Conservation (phyloP, 1,140 invertebrate genomes). For the Trachymyrmex septentrionalis region DNA sequence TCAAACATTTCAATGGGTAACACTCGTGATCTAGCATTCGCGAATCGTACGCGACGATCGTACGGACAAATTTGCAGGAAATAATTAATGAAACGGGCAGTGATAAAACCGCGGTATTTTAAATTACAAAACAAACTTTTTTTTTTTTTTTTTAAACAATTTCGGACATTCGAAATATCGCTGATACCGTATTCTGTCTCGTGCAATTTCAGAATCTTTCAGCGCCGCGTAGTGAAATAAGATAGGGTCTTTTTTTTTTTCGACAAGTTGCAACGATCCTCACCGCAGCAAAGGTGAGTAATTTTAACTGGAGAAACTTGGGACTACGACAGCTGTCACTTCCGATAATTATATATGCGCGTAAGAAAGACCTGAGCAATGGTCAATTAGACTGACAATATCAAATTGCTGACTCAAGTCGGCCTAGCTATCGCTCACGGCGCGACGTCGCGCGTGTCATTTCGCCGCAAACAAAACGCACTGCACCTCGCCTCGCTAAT, state of each 20-base stretch:
- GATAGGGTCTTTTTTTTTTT: too few species aligned
- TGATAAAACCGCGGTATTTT: not conserved
- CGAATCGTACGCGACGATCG: not conserved
- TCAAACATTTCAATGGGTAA: not conserved
- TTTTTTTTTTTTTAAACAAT: not conserved
- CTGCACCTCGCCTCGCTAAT: slow-evolving; percentile 16
- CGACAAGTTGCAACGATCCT: not conserved
- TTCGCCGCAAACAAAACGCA: slow-evolving; percentile 17
- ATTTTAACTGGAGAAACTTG: slow-evolving; percentile 10
- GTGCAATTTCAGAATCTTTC: not conserved
- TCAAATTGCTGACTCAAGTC: slow-evolving; percentile 21
- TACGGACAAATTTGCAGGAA: not conserved
- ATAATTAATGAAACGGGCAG: slow-evolving; percentile 1
- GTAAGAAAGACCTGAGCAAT: not conserved
- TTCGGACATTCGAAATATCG: not conserved
- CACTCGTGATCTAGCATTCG: not conserved
- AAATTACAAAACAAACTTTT: not conserved
- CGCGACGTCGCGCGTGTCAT: not conserved
- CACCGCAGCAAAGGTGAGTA: not conserved
- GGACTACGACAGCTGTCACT: slow-evolving; percentile 32
- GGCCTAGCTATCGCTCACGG: not conserved
- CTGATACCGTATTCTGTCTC: not conserved
- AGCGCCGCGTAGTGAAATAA: not conserved
- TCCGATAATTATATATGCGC: not conserved
- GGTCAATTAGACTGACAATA: slow-evolving; percentile 30